Evolutionary conservation across 2,888 invertebrate species (phyloP).

Genomic region (Slavum lentiscoides): DNA sequence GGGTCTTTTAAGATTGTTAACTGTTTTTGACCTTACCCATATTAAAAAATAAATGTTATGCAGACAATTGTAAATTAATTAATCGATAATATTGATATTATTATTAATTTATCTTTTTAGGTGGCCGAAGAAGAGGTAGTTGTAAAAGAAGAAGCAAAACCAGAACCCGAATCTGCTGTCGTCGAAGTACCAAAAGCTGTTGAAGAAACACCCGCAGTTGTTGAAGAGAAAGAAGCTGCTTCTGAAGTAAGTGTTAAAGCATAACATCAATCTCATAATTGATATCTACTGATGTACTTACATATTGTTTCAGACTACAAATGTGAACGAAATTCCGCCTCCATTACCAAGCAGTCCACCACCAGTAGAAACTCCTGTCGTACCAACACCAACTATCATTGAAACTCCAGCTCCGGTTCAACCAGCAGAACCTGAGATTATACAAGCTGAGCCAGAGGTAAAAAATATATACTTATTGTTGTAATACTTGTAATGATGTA

Average conservation of each 20-base stretch:
- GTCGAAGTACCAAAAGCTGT: constrained; percentile 35
- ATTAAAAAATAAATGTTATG: not conserved
- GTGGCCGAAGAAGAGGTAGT: constrained; percentile 41
- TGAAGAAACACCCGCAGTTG: constrained; percentile 29
- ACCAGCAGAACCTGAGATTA: constrained; percentile 23
- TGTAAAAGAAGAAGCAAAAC: constrained; percentile 35
- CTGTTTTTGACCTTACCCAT: constrained; percentile 26
- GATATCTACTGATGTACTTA: not conserved
- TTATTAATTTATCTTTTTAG: constrained; percentile 13
- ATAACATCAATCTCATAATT: not conserved
- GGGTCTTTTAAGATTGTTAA: constrained; percentile 13
- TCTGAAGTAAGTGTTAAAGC: constrained; percentile 16
- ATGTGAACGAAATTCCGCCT: constrained; percentile 56
- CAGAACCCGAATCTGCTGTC: constrained; percentile 43
- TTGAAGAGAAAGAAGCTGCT: constrained; percentile 34
- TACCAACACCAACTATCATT: constrained; percentile 55
- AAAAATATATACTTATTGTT: not conserved
- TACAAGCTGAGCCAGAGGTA: constrained; percentile 33
- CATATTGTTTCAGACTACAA: constrained; percentile 49
- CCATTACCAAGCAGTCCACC: constrained; percentile 57
- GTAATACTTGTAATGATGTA: no score
- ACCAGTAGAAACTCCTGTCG: constrained; percentile 56
- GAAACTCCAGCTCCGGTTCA: constrained; percentile 43
- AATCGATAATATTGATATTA: not conserved
- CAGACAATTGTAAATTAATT: constrained; percentile 9